A percentile compares a stretch with the other conserved stretches of the same genome.
Evolutionary conservation across 2,888 invertebrate genomes (phyloP).

Genomic region (Ormia ochracea): DNA sequence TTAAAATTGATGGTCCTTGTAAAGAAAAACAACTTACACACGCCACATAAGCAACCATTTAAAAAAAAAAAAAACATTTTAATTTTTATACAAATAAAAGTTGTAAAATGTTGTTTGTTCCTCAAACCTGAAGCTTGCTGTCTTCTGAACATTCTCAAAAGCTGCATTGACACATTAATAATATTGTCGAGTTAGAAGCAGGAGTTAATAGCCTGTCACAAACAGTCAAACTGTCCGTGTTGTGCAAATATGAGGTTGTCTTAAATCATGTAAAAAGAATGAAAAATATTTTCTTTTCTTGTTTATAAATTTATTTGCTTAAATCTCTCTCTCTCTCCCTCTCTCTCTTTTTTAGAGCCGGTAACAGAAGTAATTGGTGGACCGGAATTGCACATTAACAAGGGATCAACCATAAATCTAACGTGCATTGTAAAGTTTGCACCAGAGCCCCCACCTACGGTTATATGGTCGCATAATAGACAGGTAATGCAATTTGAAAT

Average conservation of each 20-base stretch:
- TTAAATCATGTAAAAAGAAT: neutral
- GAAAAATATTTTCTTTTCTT: neutral
- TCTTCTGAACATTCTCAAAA: neutral
- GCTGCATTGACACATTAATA: neutral
- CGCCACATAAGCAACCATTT: too few relatives aligned
- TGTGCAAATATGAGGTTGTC: neutral
- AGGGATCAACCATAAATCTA: constrained; percentile 91
- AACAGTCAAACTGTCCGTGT: neutral
- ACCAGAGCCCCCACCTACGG: constrained; percentile 89
- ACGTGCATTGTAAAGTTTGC: constrained; percentile 90
- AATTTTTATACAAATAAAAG: too few relatives aligned
- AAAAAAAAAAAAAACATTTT: too few relatives aligned
- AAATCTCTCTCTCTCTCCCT: too few relatives aligned
- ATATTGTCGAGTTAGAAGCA: constrained; percentile 17
- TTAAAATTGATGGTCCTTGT: too few relatives aligned
- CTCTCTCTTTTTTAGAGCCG: constrained; percentile 80
- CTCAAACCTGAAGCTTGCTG: neutral
- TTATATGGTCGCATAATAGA: constrained; percentile 89
- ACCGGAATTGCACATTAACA: constrained; percentile 89
- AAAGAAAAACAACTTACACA: too few relatives aligned
- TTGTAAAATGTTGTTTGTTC: too few relatives aligned
- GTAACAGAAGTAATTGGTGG: constrained; percentile 89
- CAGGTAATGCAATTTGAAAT: constrained; percentile 75
- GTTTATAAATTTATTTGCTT: constrained; percentile 2
- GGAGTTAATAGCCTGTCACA: constrained; percentile 20